Evolutionary conservation across 2,797 vertebrate genomes (phyloP), one percentile per base, ranked within the genome.

Genomic region (Pteropus rufus): DNA sequence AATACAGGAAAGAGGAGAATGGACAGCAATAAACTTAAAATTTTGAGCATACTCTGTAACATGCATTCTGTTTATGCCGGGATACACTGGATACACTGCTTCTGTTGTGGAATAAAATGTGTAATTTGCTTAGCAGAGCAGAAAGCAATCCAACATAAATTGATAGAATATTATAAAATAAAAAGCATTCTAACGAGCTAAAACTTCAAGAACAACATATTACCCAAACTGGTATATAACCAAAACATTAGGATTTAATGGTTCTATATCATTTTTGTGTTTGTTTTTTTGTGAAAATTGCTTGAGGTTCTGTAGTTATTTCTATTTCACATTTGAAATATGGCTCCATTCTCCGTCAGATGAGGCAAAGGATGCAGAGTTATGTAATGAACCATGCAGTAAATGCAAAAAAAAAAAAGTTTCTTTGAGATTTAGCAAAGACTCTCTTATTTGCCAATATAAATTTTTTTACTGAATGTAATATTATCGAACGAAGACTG

Each of bases 311-410:
- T 64, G 10, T 90, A 89, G 67, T 64, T 94, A 62, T 93, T 96
- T 62, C 64, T 77, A 65, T 81, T 96, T 93, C 72, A 54, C n/a
- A 64, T 92, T 96, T 96, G 81, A 97, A 97, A 95, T 70, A 89
- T 62, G 34, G 19, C 36, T 85, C 60, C 29, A 34, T 72, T 96
- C 26, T 86, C 58, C 18, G 56, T 84, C 70, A 91, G 31, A 64
- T 80, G 64, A 89, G 76, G 46, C 14, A 80, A 72, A 93, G 86
- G 54, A 93, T 87, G 29, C 46, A 94, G 19, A 86, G n/a, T 80
- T 67, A 91, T 46, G 46, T 52, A 91, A 89, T 73, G 82, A 93
- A 80, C 65, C 80, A 64, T 31, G 34, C 6, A 67, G 70, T 79
- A 87, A 93, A 60, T 52, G 36, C n/a, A 73, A 76, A 93, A 58